Evolutionary conservation across 2,113 vertebrate species (phyloP), one percentile per base, ranked within the genome.

Genomic region (Carassius carassius): DNA sequence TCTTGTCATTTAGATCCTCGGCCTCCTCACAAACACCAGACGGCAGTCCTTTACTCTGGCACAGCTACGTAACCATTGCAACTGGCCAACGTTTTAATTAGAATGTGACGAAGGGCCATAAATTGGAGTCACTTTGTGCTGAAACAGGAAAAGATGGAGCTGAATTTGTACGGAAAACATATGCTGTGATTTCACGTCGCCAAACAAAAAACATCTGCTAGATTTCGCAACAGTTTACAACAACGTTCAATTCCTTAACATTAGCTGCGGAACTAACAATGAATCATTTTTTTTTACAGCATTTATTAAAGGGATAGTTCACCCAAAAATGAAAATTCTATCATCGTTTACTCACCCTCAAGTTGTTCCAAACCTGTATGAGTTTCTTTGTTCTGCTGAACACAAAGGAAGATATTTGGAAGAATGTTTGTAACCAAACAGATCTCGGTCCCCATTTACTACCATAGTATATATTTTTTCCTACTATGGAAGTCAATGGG

Each of bases 1-100:
- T 91, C 86, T 88, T 89, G 91, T 91, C 90, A 92, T 90, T 86
- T 67, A 67, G 81, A 88, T 90, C 91, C 88, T 5, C 19, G 84
- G 86, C 87, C 86, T 86, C 82, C 82, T 86, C 81, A 67, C 80
- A 89, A 54, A 87, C 65, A 47, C 70, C 54, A 41, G 32, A 78
- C 54, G 58, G 76, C 35, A 41, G 37, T 35, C 76, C 32, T 78
- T n/a, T n/a, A 41, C 76, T 78, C 32, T 41, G 60, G 78, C 69
- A 51, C 51, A 41, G 25, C 67, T 63, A 72, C 56, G 81, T 81
- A 70, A 51, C 69, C 54, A 63, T 32, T 77, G 75, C 51, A 54
- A 76, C 73, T 32, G 74, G 74, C 47, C 74, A 77, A 56, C 12
- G 41, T 62, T 78, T 62, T 23, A 60, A 78, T 78, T 62, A 41